Evolutionary conservation across 1,140 invertebrate genomes (phyloP).

Genomic region (Dreissena rostriformis): DNA sequence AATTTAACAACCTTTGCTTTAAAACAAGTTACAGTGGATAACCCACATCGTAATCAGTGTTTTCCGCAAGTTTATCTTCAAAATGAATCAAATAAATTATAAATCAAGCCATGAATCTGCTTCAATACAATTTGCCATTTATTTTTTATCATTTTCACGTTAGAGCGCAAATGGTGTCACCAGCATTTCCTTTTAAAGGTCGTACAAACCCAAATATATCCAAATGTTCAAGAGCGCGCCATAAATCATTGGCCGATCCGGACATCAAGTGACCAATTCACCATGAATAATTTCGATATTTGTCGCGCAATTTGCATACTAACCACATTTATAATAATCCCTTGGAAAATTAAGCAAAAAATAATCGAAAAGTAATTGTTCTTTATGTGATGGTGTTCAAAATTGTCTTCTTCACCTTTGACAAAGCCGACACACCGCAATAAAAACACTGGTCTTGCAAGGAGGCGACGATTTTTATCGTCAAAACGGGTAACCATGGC

Average conservation of each 20-base stretch:
- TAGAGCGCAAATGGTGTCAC: not conserved
- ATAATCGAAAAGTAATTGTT: not conserved
- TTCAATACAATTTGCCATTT: not conserved
- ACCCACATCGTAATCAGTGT: no score
- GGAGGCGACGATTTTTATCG: not conserved
- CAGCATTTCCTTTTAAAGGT: not conserved
- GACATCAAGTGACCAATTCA: not conserved
- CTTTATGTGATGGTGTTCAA: not conserved
- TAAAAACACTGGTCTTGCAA: not conserved
- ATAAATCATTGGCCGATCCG: not conserved
- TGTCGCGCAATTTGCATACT: conserved; percentile 5
- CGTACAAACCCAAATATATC: not conserved
- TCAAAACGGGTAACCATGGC: not conserved
- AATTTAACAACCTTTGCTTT: no score
- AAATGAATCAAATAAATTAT: no score
- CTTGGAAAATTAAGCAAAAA: not conserved
- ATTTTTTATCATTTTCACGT: not conserved
- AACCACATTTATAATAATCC: not conserved
- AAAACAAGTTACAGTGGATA: no score
- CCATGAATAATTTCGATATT: not conserved
- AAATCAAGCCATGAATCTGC: no score
- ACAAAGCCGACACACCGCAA: no score
- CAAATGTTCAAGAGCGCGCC: not conserved
- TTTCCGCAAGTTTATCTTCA: no score
- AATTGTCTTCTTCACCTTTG: not conserved